Percentiles rank a stretch among this genome's conserved stretches.
Evolutionary conservation across 2,113 vertebrate species (phyloP).

Genomic region (Pan troglodytes): DNA sequence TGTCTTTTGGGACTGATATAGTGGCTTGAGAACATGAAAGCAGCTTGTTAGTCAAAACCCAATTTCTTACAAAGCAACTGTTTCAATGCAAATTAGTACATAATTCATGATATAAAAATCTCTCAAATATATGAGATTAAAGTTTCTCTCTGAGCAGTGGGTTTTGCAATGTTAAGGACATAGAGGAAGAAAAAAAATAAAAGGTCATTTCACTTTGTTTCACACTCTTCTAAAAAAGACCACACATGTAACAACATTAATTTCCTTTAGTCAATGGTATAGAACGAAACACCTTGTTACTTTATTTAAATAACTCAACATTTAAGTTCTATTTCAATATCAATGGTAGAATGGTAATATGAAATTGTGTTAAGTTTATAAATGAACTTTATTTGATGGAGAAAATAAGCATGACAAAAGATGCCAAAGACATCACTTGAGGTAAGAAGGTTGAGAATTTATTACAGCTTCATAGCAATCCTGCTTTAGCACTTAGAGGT

Average conservation of each 20-base stretch:
- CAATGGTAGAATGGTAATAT: neutral
- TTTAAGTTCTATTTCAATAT: neutral
- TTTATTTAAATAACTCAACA: neutral
- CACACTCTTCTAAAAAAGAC: neutral
- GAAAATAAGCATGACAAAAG: neutral
- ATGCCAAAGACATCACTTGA: neutral
- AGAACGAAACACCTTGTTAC: neutral
- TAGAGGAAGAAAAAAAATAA: neutral
- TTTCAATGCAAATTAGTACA: neutral
- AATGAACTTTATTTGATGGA: neutral
- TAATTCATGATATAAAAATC: neutral
- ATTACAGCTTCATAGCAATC: neutral
- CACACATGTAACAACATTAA: neutral
- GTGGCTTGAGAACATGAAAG: neutral
- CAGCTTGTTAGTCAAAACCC: neutral
- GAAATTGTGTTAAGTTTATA: neutral
- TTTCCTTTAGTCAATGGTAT: neutral
- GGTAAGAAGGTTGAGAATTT: neutral
- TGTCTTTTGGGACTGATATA: neutral
- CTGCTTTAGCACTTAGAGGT: neutral
- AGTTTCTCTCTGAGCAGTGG: neutral
- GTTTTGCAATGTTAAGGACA: neutral
- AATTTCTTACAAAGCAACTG: neutral
- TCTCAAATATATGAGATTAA: neutral
- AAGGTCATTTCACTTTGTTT: neutral